These are phyloP conservation scores for Salmo trutta DNA, from an alignment of 2,797 vertebrate species.

Conservation along the genomic window DNA sequence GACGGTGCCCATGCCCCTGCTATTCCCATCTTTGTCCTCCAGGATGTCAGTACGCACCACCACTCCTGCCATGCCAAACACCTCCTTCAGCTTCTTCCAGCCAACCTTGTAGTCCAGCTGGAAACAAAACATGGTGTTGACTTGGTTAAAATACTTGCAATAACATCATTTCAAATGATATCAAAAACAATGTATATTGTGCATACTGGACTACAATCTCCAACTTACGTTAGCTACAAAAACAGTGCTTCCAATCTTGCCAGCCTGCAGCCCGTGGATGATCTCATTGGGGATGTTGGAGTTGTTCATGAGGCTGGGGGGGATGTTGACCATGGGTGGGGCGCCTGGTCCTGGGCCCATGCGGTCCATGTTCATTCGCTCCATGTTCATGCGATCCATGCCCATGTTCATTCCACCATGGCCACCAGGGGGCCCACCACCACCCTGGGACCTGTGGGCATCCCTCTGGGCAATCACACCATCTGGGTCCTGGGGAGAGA, in stretches of 20 bases:
- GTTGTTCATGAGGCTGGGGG: conserved; percentile 93
- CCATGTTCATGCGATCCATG: conserved; percentile 61
- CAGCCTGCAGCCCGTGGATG: conserved; percentile 94
- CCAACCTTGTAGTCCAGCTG: conserved; percentile 98
- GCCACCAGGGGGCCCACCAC: conserved; percentile 68
- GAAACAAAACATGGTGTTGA: neutral
- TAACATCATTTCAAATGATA: too few species aligned
- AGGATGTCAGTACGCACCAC: conserved; percentile 92
- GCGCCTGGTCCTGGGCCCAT: conserved; percentile 85
- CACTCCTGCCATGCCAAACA: conserved; percentile 93
- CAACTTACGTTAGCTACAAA: conserved; percentile 93
- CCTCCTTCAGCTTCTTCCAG: conserved; percentile 99
- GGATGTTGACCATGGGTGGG: conserved; percentile 85
- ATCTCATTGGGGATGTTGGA: conserved; percentile 95
- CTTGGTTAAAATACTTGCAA: too few species aligned
- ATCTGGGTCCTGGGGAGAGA: conserved; percentile 82
- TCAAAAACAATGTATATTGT: too few species aligned
- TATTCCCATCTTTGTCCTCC: conserved; percentile 97
- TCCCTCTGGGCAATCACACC: conserved; percentile 92
- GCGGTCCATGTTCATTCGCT: conserved; percentile 69
- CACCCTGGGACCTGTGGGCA: conserved; percentile 81
- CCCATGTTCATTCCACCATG: conserved; percentile 69
- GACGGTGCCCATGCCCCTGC: conserved; percentile 94
- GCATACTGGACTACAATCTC: too few species aligned
- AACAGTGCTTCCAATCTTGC: conserved; percentile 91